These are phyloP conservation scores for Diachasmimorpha longicaudata DNA, from an alignment of 1,140 invertebrate genomes.

Conservation along the genomic window DNA sequence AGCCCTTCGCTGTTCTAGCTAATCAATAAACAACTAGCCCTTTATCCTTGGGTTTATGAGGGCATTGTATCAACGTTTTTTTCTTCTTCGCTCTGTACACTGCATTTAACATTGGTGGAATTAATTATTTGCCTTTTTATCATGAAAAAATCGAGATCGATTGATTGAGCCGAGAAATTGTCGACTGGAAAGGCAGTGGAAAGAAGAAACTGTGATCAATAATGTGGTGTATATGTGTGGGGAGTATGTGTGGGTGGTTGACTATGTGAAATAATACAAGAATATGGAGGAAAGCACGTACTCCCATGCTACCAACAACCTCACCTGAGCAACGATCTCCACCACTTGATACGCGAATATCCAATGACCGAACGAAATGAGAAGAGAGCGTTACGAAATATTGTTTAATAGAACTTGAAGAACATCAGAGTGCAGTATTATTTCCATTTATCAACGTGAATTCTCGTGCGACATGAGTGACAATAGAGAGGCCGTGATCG, in stretches of 20 bases:
- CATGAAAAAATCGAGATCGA: no score
- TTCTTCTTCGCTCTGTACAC: background rate
- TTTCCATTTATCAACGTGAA: background rate
- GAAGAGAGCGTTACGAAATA: background rate
- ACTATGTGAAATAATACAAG: conserved; percentile 1
- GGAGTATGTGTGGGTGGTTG: background rate
- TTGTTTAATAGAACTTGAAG: background rate
- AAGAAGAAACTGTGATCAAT: conserved; percentile 5
- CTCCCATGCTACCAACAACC: conserved; percentile 9
- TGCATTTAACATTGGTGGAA: background rate
- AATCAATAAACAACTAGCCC: background rate
- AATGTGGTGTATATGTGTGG: conserved; percentile 13
- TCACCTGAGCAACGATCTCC: conserved; percentile 8
- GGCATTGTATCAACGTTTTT: background rate
- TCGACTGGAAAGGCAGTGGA: background rate
- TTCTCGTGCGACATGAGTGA: background rate
- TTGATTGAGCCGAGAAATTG: background rate
- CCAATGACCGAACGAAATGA: background rate
- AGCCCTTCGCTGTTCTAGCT: background rate
- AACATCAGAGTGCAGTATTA: background rate
- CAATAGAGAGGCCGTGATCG: background rate
- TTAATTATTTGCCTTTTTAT: background rate
- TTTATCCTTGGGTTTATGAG: background rate
- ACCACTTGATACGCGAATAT: background rate
- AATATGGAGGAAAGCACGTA: conserved; percentile 13